Base-by-base conservation (phyloP, 1,140 invertebrate species). In the Schlechtendalia chinensis region DNA sequence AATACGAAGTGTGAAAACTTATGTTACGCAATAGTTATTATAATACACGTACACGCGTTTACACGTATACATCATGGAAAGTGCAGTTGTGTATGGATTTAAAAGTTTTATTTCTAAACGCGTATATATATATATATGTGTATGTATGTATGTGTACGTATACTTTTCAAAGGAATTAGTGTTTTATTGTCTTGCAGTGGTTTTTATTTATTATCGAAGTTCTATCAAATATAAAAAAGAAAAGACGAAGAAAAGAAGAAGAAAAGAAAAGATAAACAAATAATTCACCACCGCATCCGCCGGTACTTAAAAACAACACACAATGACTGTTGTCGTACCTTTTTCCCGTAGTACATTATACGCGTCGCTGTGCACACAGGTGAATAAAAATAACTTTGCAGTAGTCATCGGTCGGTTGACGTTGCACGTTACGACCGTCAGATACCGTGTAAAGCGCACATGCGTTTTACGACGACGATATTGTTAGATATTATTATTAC, bases 121-220 rank as follows among this genome's bases (percentile, higher is more conserved):
- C 45, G 63, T 67, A 67, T 17, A n/a, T n/a, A n/a, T n/a, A n/a
- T n/a, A n/a, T n/a, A n/a, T n/a, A n/a, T n/a, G n/a, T n/a, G n/a
- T n/a, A n/a, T n/a, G n/a, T n/a, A n/a, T n/a, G n/a, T n/a, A n/a
- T n/a, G n/a, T n/a, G n/a, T n/a, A n/a, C n/a, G n/a, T n/a, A 14
- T 17, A 32, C 29, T 65, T 65, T 65, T 45, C 32, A 67, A 67
- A 67, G 29, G 45, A 67, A 67, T 45, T 45, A 69, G 32, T 19
- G 1, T 47, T 47, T 69, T 45, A 69, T 47, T n/a, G 47, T 69
- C 39, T 2, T 17, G 17, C 65, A 1, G 22, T 69, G 39, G 12
- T 45, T 47, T 22, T 69, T 45, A 69, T 69, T 69, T 69, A 69
- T 47, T 69, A 69, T 47, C 22, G 65, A 69, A 69, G 65, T 69